These are phyloP conservation scores for Loris lydekkerianus DNA, from an alignment of 2,797 vertebrate genomes.

Conservation along the genomic window DNA sequence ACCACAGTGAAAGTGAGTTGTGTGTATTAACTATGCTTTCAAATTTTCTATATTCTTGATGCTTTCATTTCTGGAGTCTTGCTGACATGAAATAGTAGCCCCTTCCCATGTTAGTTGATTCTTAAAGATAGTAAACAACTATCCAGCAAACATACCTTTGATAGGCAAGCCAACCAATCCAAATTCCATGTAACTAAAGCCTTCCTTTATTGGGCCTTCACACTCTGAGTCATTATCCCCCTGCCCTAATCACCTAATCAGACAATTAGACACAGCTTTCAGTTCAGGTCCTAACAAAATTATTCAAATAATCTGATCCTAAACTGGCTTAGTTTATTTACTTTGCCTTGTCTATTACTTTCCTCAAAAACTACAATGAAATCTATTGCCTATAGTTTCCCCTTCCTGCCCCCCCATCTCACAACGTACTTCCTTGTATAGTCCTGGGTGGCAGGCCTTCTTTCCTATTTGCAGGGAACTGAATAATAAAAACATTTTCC, in stretches of 20 bases:
- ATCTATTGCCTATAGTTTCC: fast-evolving
- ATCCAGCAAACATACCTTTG: background rate
- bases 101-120: background rate
- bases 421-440: background rate
- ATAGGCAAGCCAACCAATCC: background rate
- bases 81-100: background rate
- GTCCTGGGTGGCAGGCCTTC: background rate
- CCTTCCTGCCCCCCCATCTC: background rate
- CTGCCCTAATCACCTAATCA: background rate
- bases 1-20: background rate
- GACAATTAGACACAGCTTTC: background rate
- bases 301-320: background rate
- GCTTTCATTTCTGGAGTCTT: background rate
- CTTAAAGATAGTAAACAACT: background rate
- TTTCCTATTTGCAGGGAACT: background rate
- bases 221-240: background rate
- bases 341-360: background rate
- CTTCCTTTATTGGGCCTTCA: background rate
- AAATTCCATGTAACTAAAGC: background rate
- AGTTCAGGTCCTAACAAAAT: background rate
- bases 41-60: background rate
- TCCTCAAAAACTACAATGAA: background rate
- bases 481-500: background rate
- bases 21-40: background rate
- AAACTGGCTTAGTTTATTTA: background rate